Base-by-base conservation (phyloP, 1,140 invertebrate genomes). In the Thaumatotibia leucotreta region DNA sequence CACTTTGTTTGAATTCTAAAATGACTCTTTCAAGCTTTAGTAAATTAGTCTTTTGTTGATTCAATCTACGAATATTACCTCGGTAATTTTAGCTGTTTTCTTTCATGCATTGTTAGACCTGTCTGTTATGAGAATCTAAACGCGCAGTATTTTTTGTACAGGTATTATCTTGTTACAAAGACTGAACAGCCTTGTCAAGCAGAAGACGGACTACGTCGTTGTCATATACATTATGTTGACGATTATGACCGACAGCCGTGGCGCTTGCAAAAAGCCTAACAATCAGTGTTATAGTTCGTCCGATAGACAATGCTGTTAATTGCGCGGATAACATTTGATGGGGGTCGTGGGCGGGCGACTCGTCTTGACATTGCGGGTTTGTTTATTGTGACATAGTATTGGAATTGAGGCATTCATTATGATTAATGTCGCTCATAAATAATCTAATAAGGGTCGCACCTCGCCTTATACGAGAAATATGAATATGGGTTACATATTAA, bases 251-350 rank as follows among this genome's bases (percentile, higher is more conserved):
- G 52, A 58, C 52, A 58, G 52, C 24, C 52, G 33, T 64, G 33
- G 35, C 45, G 22, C 39, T 24, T 39, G 39, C 27, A 61, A 39
- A 66, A 66, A 61, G 33, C 64, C 39, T 68, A 68, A 75, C 66
- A 75, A 74, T 68, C 64, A 67, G 63, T 64, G 69, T 70, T 72
- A 73, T 45, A 64, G 66, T 69, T 68, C 61, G 67, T 64, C 63
- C 61, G 33, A 52, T 54, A 73, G 68, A 80, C 77, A 80, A 80
- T 77, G 66, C 65, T 64, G 33, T 64, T 77, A 77, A 80, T 80
- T 80, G 64, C 33, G 65, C 14, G 31, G 29, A 22, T 61, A 45
- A 61, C 52, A 61, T 66, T 66, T 66, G 31, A 66, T 63, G 64
- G 50, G 17, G 9, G 20, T 63, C 65, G 76, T 74, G 67, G 76